phyloP scores from a whole-genome alignment of 1,140 invertebrate genomes.

The Pogonus chalceus region DNA sequence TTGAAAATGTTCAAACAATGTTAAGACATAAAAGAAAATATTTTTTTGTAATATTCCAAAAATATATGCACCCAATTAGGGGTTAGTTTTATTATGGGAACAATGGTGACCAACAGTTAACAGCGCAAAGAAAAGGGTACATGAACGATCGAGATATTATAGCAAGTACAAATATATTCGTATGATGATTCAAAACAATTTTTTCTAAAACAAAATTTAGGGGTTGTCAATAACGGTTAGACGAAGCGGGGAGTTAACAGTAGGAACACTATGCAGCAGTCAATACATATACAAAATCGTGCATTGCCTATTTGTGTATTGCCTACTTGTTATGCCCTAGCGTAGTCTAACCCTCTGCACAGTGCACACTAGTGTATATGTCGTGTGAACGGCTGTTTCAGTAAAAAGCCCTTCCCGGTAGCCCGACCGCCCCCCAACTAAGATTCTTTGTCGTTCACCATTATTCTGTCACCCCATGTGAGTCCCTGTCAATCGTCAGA shows the following conservation, averaged over 20 bases:
- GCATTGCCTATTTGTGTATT: not conserved
- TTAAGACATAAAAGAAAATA: no score
- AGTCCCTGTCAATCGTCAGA: slow-evolving; percentile 1
- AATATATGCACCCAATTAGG: slow-evolving; percentile 26
- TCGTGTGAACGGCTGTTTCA: not conserved
- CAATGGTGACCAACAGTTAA: slow-evolving; percentile 26
- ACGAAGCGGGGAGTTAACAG: not conserved
- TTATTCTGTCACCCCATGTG: slow-evolving; percentile 4
- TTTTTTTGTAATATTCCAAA: not conserved
- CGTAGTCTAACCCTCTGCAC: not conserved
- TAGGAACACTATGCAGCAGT: not conserved
- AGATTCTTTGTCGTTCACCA: slow-evolving; percentile 1
- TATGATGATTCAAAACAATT: not conserved
- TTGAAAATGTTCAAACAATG: no score
- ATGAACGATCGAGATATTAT: slow-evolving; percentile 5
- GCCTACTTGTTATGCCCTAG: not conserved
- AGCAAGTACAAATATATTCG: no score
- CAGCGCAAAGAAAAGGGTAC: slow-evolving; percentile 11
- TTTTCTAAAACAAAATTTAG: not conserved
- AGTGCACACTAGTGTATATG: not conserved
- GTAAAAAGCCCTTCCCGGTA: not conserved
- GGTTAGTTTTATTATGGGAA: slow-evolving; percentile 19
- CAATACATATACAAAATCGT: not conserved
- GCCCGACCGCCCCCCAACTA: not conserved
- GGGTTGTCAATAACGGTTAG: slow-evolving; percentile 3